A percentile compares a stretch with the other conserved stretches of the same genome.
Evolutionary conservation across 2,888 invertebrate species (phyloP).

Genomic region (Euplagia quadripunctaria): DNA sequence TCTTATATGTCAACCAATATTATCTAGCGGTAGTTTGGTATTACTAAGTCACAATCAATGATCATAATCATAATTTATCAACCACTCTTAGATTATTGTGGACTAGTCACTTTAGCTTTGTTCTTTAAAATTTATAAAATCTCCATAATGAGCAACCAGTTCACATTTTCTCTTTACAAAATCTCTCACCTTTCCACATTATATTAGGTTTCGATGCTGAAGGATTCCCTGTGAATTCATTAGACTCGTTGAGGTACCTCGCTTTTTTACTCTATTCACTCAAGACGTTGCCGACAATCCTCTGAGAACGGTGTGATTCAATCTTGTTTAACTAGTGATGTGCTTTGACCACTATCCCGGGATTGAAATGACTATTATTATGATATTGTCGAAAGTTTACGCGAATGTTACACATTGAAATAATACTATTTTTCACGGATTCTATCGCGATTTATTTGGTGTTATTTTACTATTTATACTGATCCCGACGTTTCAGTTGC

Average conservation of each 20-base stretch:
- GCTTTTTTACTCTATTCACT: constrained; percentile 45
- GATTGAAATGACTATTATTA: constrained; percentile 27
- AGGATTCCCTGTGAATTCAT: constrained; percentile 44
- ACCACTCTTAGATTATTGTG: no score
- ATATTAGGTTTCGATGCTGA: constrained; percentile 14
- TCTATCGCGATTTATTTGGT: no score
- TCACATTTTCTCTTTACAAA: constrained; percentile 6
- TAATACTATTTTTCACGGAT: no score
- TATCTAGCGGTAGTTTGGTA: no score
- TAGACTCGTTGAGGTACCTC: constrained; percentile 31
- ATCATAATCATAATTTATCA: no score
- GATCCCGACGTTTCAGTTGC: no score
- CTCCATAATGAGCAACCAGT: neutral
- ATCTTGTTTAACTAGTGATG: constrained; percentile 57
- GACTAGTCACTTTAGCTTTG: no score
- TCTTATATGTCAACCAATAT: neutral
- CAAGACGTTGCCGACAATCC: constrained; percentile 61
- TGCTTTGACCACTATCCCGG: constrained; percentile 44
- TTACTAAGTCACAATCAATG: no score
- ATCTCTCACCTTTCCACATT: neutral
- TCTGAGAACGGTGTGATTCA: constrained; percentile 63
- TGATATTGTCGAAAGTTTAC: no score
- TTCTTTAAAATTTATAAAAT: neutral
- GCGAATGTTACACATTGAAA: no score
- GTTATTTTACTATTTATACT: no score